Evolutionary conservation across 1,140 invertebrate genomes (phyloP).

Genomic region (Pectinophora gossypiella): DNA sequence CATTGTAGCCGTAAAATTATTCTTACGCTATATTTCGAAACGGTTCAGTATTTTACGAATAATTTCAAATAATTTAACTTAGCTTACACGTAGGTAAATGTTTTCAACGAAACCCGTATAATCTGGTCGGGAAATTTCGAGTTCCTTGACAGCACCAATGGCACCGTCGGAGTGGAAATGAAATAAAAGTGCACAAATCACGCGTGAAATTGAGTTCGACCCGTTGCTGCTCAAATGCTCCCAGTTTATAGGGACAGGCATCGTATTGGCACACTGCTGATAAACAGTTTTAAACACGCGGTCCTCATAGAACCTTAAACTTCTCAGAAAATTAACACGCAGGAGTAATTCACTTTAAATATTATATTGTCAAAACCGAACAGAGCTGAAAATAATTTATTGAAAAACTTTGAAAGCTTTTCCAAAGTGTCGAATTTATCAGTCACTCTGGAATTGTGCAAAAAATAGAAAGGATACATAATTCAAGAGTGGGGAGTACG

Average conservation of each 20-base stretch:
- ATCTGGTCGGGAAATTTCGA: not conserved
- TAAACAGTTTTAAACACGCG: not conserved
- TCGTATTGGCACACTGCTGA: not conserved
- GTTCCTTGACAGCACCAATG: not conserved
- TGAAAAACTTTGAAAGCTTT: slow-evolving; percentile 22
- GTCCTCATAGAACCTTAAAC: no score
- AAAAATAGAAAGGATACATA: slow-evolving; percentile 51
- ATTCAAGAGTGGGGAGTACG: slow-evolving; percentile 37
- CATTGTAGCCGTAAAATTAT: not conserved
- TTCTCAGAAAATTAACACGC: no score
- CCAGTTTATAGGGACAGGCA: not conserved
- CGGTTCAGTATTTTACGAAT: no score
- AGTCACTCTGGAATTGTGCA: slow-evolving; percentile 28
- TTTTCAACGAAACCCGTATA: not conserved
- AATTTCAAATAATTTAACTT: no score
- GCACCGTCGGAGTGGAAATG: slow-evolving; percentile 48
- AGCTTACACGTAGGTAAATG: no score
- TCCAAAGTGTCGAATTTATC: slow-evolving; percentile 23
- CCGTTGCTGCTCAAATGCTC: slow-evolving; percentile 30
- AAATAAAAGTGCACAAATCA: slow-evolving; percentile 66
- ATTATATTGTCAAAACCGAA: not conserved
- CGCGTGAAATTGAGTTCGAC: slow-evolving; percentile 67
- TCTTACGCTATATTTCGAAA: no score
- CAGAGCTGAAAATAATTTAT: not conserved
- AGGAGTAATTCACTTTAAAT: not conserved